Evolutionary conservation across 2,888 invertebrate genomes (phyloP), one percentile per base, ranked within the genome.

Genomic region (Bombylius major): DNA sequence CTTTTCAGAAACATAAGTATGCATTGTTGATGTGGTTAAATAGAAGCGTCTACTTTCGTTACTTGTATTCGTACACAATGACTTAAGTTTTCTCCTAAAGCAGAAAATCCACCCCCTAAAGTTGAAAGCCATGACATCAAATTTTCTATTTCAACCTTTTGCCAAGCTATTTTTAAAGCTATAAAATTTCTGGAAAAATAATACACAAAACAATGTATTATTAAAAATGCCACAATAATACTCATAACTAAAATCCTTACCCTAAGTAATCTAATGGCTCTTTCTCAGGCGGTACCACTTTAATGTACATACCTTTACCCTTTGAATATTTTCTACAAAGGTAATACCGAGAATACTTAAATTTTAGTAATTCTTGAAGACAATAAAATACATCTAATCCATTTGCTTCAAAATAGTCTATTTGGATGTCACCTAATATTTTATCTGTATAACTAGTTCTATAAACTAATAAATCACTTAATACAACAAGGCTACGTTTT

Each of bases 41-140:
- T 23, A 23, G 23, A 23, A 23, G 23, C 23, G 23, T 23, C 23
- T 23, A 23, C 23, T 23, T 23, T 3, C 23, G 23, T 23, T 23
- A 23, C 23, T 2, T 23, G 1, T 23, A 11, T 49, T 76, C 83
- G 78, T 78, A 89, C 89, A 77, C 86, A 91, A 66, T 82, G 76
- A 54, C 78, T 76, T 72, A 86, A 87, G 66, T 89, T 84, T 69
- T 97, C 96, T 4, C 97, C 98, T 54, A 98, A 77, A 1, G 96
- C 90, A 4, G 97, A 97, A 73, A 90, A 97, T 3, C 94, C 97
- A 50, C 97, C 97, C 4, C 97, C 98, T 14, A 98, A 78, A 1
- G 98, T 97, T 31, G 96, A 97, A 33, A 98, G 75, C 93, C 95
- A 95, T 23, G 94, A 93, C 79, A 96, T 83, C 36, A 89, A 81